These are phyloP conservation scores for Catonia carolina DNA, from an alignment of 2,888 invertebrate species.

Conservation along the genomic window DNA sequence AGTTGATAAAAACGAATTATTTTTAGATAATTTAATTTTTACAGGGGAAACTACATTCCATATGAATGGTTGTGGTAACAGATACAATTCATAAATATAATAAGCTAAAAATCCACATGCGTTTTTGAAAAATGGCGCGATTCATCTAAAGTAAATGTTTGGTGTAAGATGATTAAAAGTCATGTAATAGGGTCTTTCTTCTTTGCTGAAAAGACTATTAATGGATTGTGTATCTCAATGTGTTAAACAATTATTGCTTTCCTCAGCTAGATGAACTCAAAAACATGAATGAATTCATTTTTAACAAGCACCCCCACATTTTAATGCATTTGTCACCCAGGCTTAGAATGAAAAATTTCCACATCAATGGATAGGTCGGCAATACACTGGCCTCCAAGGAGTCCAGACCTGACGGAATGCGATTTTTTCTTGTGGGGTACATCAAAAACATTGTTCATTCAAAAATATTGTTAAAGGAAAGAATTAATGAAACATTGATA, in stretches of 20 bases:
- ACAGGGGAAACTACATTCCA: neutral
- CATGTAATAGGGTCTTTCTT: slow-evolving; percentile 13
- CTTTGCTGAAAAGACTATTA: slow-evolving; percentile 15
- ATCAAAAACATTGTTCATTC: neutral
- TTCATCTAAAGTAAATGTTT: slow-evolving; percentile 15
- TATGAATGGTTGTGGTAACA: neutral
- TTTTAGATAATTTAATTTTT: slow-evolving; percentile 14
- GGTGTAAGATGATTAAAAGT: slow-evolving; percentile 10
- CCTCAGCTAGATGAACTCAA: slow-evolving; percentile 13
- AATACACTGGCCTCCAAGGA: slow-evolving; percentile 1
- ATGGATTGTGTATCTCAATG: slow-evolving; percentile 11
- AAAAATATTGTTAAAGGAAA: neutral
- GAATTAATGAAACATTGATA: slow-evolving; percentile 6
- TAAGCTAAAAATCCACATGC: slow-evolving; percentile 10
- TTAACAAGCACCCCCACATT: slow-evolving; percentile 12
- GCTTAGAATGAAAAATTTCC: slow-evolving; percentile 6
- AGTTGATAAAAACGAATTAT: slow-evolving; percentile 5
- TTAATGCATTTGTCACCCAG: slow-evolving; percentile 5
- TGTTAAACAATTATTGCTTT: slow-evolving; percentile 18
- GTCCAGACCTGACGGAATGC: slow-evolving; percentile 2
- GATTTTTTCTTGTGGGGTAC: neutral
- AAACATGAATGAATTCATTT: slow-evolving; percentile 15
- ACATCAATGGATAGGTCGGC: slow-evolving; percentile 7
- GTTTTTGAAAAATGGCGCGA: slow-evolving; percentile 15
- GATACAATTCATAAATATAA: slow-evolving; percentile 11